These are phyloP conservation scores for Pteronotus mesoamericanus DNA, from an alignment of 2,797 vertebrate species.

Conservation along the genomic window DNA sequence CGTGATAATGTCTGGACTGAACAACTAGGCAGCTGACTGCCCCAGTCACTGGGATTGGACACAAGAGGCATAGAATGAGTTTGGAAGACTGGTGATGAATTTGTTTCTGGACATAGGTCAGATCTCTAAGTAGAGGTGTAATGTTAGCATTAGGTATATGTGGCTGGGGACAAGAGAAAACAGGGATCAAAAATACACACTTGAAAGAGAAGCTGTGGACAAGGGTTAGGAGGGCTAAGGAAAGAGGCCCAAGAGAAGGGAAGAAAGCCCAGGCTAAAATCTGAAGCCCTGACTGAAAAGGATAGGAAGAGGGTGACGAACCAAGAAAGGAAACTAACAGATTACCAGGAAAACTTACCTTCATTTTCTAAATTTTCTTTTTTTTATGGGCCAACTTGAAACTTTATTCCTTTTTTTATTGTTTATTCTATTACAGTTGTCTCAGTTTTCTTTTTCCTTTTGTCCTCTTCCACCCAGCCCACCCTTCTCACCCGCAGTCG, in stretches of 20 bases:
- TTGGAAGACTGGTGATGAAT: not conserved
- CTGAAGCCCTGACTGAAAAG: not conserved
- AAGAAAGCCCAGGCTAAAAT: not conserved
- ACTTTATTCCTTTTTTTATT: not conserved
- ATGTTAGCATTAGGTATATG: not conserved
- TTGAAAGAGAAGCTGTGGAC: not conserved
- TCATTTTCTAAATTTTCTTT: not conserved
- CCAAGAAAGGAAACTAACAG: not conserved
- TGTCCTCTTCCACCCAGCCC: too few species aligned
- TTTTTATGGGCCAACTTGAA: not conserved
- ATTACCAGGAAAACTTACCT: not conserved
- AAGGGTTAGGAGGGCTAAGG: not conserved
- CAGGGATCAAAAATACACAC: not conserved
- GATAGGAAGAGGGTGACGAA: not conserved
- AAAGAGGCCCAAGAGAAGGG: not conserved
- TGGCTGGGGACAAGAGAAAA: not conserved
- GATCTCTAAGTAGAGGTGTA: not conserved
- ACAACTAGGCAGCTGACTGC: not conserved
- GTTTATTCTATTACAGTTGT: not conserved
- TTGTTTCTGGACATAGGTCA: not conserved
- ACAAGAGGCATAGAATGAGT: not conserved
- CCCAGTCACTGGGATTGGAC: not conserved
- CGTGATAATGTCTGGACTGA: not conserved
- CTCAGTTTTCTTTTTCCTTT: too few species aligned
- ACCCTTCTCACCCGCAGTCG: not conserved